These are phyloP conservation scores for Lepeophtheirus salmonis DNA, from an alignment of 1,140 invertebrate genomes.

Conservation along the genomic window DNA sequence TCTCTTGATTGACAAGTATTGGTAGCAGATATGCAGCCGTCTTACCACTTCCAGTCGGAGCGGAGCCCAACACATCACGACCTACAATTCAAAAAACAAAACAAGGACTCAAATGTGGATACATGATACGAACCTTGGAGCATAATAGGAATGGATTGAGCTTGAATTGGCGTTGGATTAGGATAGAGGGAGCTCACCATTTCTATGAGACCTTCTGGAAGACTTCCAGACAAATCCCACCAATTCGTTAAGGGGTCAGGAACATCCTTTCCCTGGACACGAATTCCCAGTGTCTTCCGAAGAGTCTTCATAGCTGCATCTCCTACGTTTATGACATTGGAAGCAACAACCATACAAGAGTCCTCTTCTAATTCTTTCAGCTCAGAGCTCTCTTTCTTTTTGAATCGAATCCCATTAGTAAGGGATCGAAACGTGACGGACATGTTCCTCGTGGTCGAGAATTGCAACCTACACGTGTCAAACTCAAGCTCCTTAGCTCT, in stretches of 20 bases:
- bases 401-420: background rate
- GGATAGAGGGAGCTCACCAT: slow-evolving; percentile 37
- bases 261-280: slow-evolving; percentile 49
- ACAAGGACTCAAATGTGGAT: no score
- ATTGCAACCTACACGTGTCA: no score
- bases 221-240: slow-evolving; percentile 35
- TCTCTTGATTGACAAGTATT: slow-evolving; percentile 37
- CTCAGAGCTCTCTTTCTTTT: background rate
- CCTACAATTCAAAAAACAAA: slow-evolving; percentile 21
- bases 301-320: slow-evolving; percentile 38
- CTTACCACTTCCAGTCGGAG: slow-evolving; percentile 77
- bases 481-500: no score
- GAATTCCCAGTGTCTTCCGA: slow-evolving; percentile 53
- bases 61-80: slow-evolving; percentile 72
- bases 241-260: slow-evolving; percentile 53
- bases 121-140: no score
- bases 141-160: slow-evolving; percentile 78
- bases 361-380: background rate
- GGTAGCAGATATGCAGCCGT: slow-evolving; percentile 68
- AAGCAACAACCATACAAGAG: background rate
- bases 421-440: background rate
- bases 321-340: background rate
- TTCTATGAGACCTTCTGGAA: slow-evolving; percentile 37
- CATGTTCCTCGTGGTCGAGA: no score
- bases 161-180: slow-evolving; percentile 76